Conservation (phyloP, 1,140 invertebrate species). For the Prorops nasuta region DNA sequence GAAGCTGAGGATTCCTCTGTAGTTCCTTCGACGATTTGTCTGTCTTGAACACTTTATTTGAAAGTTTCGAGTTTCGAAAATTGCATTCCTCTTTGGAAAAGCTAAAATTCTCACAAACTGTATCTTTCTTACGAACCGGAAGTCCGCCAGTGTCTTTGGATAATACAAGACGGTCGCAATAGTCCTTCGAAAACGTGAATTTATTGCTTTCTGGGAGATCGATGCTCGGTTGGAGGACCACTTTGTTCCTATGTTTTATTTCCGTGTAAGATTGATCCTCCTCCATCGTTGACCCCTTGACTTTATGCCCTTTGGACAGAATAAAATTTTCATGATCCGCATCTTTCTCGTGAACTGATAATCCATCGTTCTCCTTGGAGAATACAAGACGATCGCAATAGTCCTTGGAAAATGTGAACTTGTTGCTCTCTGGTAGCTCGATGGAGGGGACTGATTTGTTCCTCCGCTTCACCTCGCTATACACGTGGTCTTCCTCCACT, state of each 20-base stretch:
- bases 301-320: too few species aligned
- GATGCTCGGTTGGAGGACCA: conserved; percentile 12
- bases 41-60: conserved; percentile 15
- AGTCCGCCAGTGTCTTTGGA: too few species aligned
- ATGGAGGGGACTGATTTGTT: conserved; percentile 15
- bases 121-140: too few species aligned
- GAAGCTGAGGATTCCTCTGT: too few species aligned
- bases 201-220: conserved; percentile 20
- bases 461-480: conserved; percentile 25
- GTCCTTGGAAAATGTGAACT: conserved; percentile 24
- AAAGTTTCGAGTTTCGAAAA: too few species aligned
- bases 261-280: conserved; percentile 27
- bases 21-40: conserved; percentile 13
- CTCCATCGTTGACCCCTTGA: too few species aligned
- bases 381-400: conserved; percentile 14
- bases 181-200: conserved; percentile 22
- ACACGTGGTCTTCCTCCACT: conserved; percentile 30
- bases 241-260: conserved; percentile 18
- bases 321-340: too few species aligned
- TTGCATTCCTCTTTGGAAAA: too few species aligned
- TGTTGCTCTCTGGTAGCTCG: conserved; percentile 18
- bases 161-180: conserved; percentile 14
- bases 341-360: too few species aligned
- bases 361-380: too few species aligned
- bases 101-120: too few species aligned